phyloP scores from a whole-genome alignment of 2,888 invertebrate genomes.

The Megastigmus dorsalis region DNA sequence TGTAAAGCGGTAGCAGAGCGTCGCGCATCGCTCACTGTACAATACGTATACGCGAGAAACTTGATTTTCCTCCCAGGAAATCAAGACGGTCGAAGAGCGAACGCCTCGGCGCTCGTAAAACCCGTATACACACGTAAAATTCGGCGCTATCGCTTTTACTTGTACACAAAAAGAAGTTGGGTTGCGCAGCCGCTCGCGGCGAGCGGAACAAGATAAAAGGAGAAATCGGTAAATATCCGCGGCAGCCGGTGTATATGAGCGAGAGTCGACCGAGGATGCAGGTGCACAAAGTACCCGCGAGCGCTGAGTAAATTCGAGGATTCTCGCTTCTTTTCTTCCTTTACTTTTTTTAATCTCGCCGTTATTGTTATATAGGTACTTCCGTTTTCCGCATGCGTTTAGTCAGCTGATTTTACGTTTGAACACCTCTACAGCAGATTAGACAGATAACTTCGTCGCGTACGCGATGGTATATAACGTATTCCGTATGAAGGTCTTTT shows the following conservation, averaged over 20 bases:
- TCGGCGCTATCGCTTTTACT: slow-evolving; percentile 19
- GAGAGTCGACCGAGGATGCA: slow-evolving; percentile 7
- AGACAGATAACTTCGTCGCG: too few relatives aligned
- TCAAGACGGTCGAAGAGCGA: too few relatives aligned
- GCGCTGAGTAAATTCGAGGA: slow-evolving; percentile 19
- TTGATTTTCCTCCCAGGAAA: neutral
- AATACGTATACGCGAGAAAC: neutral
- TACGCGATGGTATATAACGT: too few relatives aligned
- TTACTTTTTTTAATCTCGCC: too few relatives aligned
- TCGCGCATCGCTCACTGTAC: neutral
- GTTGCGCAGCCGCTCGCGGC: neutral
- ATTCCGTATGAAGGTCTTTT: too few relatives aligned
- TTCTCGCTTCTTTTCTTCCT: neutral
- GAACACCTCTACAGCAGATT: too few relatives aligned
- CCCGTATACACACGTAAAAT: neutral
- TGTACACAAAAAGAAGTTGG: too few relatives aligned
- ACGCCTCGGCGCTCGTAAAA: slow-evolving; percentile 1
- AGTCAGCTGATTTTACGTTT: too few relatives aligned
- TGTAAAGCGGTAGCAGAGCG: neutral
- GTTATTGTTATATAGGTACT: too few relatives aligned
- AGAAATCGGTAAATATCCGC: slow-evolving; percentile 21
- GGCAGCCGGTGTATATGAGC: too few relatives aligned
- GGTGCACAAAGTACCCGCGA: too few relatives aligned
- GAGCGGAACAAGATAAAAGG: slow-evolving; percentile 19
- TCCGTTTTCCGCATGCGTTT: too few relatives aligned